Conservation (phyloP, 2,113 vertebrate genomes). For the Coracopsis vasa region DNA sequence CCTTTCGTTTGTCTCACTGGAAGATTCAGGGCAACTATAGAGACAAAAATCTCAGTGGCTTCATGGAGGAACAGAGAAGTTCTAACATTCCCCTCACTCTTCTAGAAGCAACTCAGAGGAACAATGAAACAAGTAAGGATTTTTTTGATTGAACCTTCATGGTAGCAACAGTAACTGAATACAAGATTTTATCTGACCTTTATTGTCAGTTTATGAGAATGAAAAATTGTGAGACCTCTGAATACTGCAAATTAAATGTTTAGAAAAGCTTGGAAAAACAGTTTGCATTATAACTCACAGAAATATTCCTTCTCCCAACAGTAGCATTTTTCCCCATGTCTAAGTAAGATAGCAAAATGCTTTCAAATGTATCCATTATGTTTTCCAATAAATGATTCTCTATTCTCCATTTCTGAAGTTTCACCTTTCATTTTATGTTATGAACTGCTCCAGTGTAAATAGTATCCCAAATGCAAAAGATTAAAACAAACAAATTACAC, state of each 20-base stretch:
- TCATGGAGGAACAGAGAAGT: not conserved
- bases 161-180: not conserved
- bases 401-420: not conserved
- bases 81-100: not conserved
- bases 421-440: not conserved
- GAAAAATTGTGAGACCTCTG: not conserved
- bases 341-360: not conserved
- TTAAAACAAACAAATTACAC: not conserved
- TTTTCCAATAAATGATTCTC: not conserved
- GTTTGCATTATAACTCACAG: not conserved
- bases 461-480: not conserved
- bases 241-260: not conserved
- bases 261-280: not conserved
- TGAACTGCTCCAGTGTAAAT: not conserved
- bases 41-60: not conserved
- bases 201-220: not conserved
- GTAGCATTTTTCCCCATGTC: accelerated
- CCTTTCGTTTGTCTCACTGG: not conserved
- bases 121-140: not conserved
- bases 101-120: not conserved
- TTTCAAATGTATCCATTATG: not conserved
- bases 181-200: not conserved
- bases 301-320: not conserved
- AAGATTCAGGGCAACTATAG: not conserved
- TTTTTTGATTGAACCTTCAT: not conserved